Evolutionary conservation across 2,797 vertebrate species (phyloP).

Genomic region (Tachyglossus aculeatus): DNA sequence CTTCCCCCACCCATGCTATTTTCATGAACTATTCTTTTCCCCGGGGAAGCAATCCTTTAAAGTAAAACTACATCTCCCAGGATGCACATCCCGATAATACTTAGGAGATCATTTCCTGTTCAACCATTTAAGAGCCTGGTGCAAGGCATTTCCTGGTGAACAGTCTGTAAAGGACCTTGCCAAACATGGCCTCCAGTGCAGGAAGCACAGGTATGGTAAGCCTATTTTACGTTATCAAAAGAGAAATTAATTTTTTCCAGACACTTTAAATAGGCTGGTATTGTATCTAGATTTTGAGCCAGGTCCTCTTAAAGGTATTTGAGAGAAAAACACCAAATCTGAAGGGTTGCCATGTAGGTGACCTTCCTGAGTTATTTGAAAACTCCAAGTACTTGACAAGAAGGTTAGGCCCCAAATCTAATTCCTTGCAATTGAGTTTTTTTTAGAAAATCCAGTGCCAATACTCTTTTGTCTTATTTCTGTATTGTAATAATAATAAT

Average conservation of each 20-base stretch:
- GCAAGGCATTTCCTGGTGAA: neutral
- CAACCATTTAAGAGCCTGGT: conserved; percentile 25
- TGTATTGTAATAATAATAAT: neutral
- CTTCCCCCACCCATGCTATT: neutral
- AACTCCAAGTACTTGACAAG: too few relatives aligned
- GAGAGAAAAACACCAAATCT: conserved; percentile 32
- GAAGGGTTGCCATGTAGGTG: neutral
- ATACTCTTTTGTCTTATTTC: neutral
- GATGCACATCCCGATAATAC: conserved; percentile 43
- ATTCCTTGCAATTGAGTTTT: neutral
- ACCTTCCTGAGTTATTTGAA: neutral
- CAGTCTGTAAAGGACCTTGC: conserved; percentile 37
- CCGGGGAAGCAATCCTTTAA: neutral
- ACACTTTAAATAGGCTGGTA: rapidly evolving
- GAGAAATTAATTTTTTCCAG: neutral
- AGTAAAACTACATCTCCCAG: conserved; percentile 74
- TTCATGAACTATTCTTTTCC: neutral
- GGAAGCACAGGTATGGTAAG: conserved; percentile 61
- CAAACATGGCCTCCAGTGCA: conserved; percentile 42
- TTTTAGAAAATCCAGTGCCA: neutral
- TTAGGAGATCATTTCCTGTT: conserved; percentile 60
- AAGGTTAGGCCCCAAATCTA: rapidly evolving
- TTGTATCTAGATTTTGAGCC: neutral
- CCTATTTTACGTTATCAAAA: neutral
- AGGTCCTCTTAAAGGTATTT: conserved; percentile 17